Evolutionary conservation across 1,140 invertebrate genomes (phyloP).

Genomic region (Caenorhabditis remanei): DNA sequence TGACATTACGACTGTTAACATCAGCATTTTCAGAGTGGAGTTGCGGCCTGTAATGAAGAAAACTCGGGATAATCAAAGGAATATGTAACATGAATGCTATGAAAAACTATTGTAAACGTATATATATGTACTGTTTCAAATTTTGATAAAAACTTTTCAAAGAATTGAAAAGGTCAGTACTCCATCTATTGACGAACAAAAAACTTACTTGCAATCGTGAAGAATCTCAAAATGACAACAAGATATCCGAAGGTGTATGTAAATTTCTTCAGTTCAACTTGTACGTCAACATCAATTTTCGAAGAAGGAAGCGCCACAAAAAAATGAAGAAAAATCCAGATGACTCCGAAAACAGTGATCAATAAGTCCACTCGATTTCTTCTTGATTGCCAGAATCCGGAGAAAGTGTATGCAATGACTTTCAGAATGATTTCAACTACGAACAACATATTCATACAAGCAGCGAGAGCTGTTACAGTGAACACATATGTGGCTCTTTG

Average conservation of each 20-base stretch:
- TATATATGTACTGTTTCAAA: too few relatives aligned
- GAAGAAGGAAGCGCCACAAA: conserved; percentile 82
- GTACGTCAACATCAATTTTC: conserved; percentile 45
- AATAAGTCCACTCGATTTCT: conserved; percentile 97
- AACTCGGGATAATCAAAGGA: too few relatives aligned
- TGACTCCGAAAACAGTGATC: conserved; percentile 93
- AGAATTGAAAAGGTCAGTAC: too few relatives aligned
- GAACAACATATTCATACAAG: conserved; percentile 83
- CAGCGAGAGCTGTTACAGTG: conserved; percentile 88
- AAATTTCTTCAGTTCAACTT: conserved; percentile 75
- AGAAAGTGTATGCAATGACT: conserved; percentile 96
- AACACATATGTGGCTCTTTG: conserved; percentile 64
- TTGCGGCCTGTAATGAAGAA: conserved; percentile 74
- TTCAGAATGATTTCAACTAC: conserved; percentile 90
- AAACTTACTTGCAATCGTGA: conserved; percentile 89
- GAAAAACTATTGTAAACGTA: too few relatives aligned
- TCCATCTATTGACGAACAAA: background rate
- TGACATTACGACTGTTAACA: conserved; percentile 95
- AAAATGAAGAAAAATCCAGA: conserved; percentile 96
- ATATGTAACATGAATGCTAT: too few relatives aligned
- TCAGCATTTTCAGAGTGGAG: conserved; percentile 97
- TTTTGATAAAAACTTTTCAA: too few relatives aligned
- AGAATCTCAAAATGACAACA: conserved; percentile 96
- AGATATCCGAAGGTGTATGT: conserved; percentile 95
- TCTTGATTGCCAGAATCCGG: conserved; percentile 97